Evolutionary conservation across 2,888 invertebrate species (phyloP).

Genomic region (Caenorhabditis sp.): DNA sequence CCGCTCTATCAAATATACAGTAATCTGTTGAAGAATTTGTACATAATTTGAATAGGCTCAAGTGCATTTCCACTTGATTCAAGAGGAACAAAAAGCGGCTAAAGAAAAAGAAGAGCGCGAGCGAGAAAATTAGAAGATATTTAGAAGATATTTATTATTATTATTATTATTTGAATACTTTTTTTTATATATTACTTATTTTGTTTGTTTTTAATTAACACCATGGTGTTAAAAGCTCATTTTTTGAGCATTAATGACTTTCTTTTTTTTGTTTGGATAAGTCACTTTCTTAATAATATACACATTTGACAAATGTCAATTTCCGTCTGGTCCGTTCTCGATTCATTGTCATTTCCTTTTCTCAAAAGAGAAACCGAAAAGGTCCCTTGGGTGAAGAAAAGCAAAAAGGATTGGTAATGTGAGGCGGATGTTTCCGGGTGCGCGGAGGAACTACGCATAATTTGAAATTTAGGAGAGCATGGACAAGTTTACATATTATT

Average conservation of each 20-base stretch:
- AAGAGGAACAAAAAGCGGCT: neutral
- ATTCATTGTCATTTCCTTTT: too few relatives aligned
- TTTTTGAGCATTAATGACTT: too few relatives aligned
- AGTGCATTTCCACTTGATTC: conserved; percentile 1
- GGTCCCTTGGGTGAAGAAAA: neutral
- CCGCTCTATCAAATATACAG: neutral
- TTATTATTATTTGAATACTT: neutral
- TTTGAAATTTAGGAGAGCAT: neutral
- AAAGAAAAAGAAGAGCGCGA: neutral
- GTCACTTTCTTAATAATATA: too few relatives aligned
- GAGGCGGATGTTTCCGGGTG: neutral
- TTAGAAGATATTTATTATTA: neutral
- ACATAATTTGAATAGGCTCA: conserved; percentile 1
- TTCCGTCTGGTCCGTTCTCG: too few relatives aligned
- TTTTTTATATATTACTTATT: too few relatives aligned
- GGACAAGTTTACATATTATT: neutral
- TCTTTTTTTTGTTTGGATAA: too few relatives aligned
- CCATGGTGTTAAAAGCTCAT: too few relatives aligned
- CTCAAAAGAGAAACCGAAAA: neutral
- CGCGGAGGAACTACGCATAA: conserved; percentile 1
- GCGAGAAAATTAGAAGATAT: too few relatives aligned
- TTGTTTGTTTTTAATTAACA: too few relatives aligned
- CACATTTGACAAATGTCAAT: too few relatives aligned
- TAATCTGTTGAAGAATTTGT: neutral
- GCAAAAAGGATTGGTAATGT: too few relatives aligned